Evolutionary conservation across 2,888 invertebrate genomes (phyloP), one percentile per base, ranked within the genome.

Genomic region (Trilocha varians): DNA sequence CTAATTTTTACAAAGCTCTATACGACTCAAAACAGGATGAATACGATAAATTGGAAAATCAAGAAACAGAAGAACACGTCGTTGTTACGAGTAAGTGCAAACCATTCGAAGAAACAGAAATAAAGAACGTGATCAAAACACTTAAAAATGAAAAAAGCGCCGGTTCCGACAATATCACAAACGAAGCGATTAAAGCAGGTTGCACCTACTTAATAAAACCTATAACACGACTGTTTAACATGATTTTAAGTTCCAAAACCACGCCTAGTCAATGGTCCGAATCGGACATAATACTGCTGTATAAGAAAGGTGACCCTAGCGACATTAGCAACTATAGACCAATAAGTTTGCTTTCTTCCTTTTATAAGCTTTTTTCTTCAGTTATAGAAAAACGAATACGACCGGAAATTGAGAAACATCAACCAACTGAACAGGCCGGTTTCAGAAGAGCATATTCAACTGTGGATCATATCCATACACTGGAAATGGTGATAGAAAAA

Each of bases 251-350:
- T 8, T 4, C 11, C 11, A 8, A 8, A 17, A n/a, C 13, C 4
- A 38, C 39, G 9, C 42, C 40, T 8, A n/a, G 15, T 14, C 36
- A 45, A 16, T 47, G 43, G 48, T 39, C 34, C 6, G 36, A 36
- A 14, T 45, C 47, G 5, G 37, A 44, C 9, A 50, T 45, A 15
- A 39, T 44, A 3, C 32, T 49, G 6, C 32, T 48, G 1, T 46
- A 46, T 15, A 46, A 47, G 36, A 47, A 49, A 38, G 45, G 46
- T 8, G 39, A 42, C 14, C 48, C 48, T 13, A 40, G 38, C 1
- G 36, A 48, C 13, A 46, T 51, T 5, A 14, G 15, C 2, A 53
- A 53, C 36, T 51, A 52, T 13, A 39, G 50, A 16, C 52, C 45
- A 5, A 45, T 45, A 34, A 42, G 45, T 16, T 38, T 49, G 3